A percentile compares a stretch with the other conserved stretches of the same genome.
phyloP scores from a whole-genome alignment of 2,888 invertebrate species.

The Tricholauxania praeusta region DNA sequence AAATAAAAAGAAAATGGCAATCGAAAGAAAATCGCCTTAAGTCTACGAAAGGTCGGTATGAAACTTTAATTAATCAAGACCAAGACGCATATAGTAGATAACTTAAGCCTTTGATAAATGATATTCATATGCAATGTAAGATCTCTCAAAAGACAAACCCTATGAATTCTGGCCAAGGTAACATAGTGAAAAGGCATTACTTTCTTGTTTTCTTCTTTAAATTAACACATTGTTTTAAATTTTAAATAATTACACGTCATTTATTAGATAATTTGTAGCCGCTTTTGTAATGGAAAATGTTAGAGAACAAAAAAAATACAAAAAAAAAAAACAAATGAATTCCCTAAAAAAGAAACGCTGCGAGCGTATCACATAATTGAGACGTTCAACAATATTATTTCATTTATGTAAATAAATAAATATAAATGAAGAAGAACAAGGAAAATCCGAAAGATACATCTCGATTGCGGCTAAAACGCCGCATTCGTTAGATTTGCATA shows the following conservation, averaged over 20 bases:
- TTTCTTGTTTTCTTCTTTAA: neutral
- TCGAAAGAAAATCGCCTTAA: no score
- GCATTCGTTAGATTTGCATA: slow-evolving; percentile 9
- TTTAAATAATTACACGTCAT: neutral
- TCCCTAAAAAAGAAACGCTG: neutral
- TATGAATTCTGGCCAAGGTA: no score
- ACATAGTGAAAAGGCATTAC: no score
- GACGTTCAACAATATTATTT: slow-evolving; percentile 20
- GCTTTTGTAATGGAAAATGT: neutral
- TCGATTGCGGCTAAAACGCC: neutral
- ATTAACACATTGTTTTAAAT: neutral
- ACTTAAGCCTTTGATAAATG: no score
- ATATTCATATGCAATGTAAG: no score
- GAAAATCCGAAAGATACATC: neutral
- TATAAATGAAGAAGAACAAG: neutral
- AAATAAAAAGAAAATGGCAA: no score
- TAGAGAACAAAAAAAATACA: neutral
- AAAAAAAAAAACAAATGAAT: neutral
- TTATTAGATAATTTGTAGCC: slow-evolving; percentile 2
- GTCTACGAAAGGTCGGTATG: no score
- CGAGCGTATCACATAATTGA: slow-evolving; percentile 21
- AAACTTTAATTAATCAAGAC: no score
- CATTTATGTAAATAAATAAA: slow-evolving; percentile 29
- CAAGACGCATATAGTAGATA: no score
- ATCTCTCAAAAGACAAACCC: no score